These are phyloP conservation scores for Forbesichthys papilliferus DNA, from an alignment of 2,113 vertebrate species.

Conservation along the genomic window DNA sequence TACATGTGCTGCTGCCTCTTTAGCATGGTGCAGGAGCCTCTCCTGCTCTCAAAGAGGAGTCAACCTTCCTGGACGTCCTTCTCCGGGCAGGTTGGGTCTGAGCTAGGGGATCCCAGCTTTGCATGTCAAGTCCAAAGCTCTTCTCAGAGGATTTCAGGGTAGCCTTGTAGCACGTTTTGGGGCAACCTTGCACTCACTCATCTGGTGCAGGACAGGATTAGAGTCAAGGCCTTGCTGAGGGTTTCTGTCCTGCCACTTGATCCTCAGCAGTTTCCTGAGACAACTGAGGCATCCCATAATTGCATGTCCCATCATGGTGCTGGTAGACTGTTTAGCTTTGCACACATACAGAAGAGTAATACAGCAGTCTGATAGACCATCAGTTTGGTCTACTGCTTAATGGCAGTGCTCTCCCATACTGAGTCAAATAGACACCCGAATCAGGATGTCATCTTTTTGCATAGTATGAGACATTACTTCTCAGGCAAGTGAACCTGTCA, in stretches of 20 bases:
- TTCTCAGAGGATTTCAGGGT: slow-evolving; percentile 1
- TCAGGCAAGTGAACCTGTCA: neutral
- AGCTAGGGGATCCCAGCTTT: neutral
- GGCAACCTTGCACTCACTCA: neutral
- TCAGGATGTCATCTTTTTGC: neutral
- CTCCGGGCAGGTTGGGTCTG: neutral
- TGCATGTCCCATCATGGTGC: too few relatives aligned
- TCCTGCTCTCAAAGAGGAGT: too few relatives aligned
- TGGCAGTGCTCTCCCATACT: neutral
- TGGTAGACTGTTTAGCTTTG: too few relatives aligned
- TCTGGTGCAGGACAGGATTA: neutral
- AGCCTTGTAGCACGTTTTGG: slow-evolving; percentile 2
- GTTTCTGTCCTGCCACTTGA: too few relatives aligned
- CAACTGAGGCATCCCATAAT: too few relatives aligned
- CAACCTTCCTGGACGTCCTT: neutral
- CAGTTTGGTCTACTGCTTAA: neutral
- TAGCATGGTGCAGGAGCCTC: too few relatives aligned
- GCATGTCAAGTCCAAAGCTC: neutral
- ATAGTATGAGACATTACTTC: neutral
- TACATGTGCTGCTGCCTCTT: neutral
- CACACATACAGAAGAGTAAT: too few relatives aligned
- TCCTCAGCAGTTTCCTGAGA: too few relatives aligned
- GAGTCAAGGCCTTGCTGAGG: slow-evolving; percentile 3
- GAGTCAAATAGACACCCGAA: neutral
- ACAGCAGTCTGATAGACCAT: too few relatives aligned